Conservation (phyloP, 1,140 invertebrate species). For the Drosophila trapezifrons region DNA sequence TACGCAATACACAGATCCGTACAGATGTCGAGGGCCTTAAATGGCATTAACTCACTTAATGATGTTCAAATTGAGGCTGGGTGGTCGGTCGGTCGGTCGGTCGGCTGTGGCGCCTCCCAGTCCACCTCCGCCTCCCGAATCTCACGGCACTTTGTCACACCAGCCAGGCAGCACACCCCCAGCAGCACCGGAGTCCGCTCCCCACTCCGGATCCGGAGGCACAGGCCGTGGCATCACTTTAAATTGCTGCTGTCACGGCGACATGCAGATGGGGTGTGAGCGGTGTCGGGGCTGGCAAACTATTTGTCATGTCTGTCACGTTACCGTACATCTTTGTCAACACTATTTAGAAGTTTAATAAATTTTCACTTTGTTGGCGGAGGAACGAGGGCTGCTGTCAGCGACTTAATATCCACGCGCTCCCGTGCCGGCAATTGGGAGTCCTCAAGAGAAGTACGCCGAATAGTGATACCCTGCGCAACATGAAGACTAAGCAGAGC, state of each 20-base stretch:
- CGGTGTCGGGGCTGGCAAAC: constrained; percentile 29
- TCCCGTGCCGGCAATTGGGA: constrained; percentile 7
- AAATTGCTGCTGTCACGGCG: constrained; percentile 76
- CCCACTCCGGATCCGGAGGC: background rate
- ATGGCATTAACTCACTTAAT: constrained; percentile 80
- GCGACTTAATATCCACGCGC: constrained; percentile 56
- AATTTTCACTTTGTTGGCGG: constrained; percentile 65
- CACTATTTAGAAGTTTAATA: constrained; percentile 78
- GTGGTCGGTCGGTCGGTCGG: constrained; percentile 6
- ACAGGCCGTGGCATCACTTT: constrained; percentile 68
- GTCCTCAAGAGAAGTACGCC: background rate
- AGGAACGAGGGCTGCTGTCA: constrained; percentile 29
- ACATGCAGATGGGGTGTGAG: constrained; percentile 26
- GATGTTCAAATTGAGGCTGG: constrained; percentile 71
- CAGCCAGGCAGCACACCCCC: constrained; percentile 2
- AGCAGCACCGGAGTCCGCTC: constrained; percentile 23
- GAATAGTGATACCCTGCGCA: too few species aligned
- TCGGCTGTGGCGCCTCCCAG: constrained; percentile 43
- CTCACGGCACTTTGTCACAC: constrained; percentile 53
- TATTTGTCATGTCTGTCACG: constrained; percentile 81
- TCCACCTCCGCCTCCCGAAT: constrained; percentile 7
- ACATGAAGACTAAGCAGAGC: too few species aligned
- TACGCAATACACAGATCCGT: constrained; percentile 13
- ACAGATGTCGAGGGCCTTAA: constrained; percentile 76
- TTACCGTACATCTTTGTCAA: constrained; percentile 79